phyloP scores from a whole-genome alignment of 2,113 vertebrate genomes.

The Lonchura striata region DNA sequence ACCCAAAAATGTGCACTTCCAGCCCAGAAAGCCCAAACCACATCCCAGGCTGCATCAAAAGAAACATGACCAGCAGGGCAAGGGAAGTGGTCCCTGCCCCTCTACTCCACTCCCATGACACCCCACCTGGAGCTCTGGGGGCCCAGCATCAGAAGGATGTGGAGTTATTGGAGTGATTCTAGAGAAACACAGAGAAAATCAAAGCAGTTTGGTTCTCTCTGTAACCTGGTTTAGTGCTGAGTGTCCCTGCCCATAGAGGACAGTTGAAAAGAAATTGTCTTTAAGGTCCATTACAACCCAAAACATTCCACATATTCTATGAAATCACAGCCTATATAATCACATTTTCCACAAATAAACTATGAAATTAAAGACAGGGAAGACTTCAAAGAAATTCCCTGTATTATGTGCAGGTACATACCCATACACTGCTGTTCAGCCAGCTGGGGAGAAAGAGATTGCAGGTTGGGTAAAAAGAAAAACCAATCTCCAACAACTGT shows the following conservation, averaged over 20 bases:
- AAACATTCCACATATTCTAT: neutral
- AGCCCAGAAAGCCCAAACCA: neutral
- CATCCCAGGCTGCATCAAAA: neutral
- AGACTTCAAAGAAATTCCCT: neutral
- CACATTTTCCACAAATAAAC: neutral
- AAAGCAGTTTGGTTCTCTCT: neutral
- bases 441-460: neutral
- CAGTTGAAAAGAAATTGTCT: neutral
- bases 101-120: neutral
- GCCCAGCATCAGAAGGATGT: neutral
- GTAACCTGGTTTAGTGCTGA: neutral
- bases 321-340: neutral
- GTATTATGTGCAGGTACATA: neutral
- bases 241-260: neutral
- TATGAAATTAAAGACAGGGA: constrained; percentile 10
- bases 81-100: neutral
- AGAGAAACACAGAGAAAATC: neutral
- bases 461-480: neutral
- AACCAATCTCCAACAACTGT: neutral
- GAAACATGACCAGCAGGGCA: accelerated
- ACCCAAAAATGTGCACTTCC: neutral
- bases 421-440: neutral
- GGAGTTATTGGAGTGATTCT: neutral
- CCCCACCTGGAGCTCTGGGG: neutral
- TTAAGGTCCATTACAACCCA: neutral